Base-by-base conservation (phyloP, 2,113 vertebrate genomes). In the Poeciliopsis retropinna region DNA sequence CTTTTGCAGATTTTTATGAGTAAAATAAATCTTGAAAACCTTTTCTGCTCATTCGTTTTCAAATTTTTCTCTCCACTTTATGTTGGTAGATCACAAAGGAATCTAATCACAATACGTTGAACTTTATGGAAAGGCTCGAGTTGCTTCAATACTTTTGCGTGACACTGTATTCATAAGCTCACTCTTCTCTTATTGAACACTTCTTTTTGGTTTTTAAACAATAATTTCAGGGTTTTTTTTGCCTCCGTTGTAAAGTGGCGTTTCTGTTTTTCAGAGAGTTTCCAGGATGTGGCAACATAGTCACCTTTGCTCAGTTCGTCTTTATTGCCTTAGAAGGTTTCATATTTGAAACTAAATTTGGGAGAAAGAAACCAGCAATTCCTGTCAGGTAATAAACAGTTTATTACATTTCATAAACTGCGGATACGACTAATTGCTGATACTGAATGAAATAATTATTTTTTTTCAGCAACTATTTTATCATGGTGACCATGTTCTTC, bases 401-500 rank as follows among this genome's bases (percentile, higher is more conserved):
- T 25, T 6, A 1, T 17, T 75, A 8, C 1, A 1, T 25, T n/a
- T 60, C n/a, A n/a, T n/a, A n/a, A n/a, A n/a, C 44, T 27, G 64
- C 30, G 9, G 22, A 12, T 37, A 28, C 34, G 14, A 65, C 31
- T 0, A 29, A 15, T 19, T 67, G 6, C 60, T 5, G 30, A 64
- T 1, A 1, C 17, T 41, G 3, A 69, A 30, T 65, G 4, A 41
- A 67, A 34, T 10, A 10, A 29, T 72, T 7, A 0, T 10, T 1
- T 75, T 63, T 47, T 29, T 66, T 0, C 88, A 99, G 98, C 34
- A 96, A 97, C 77, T 99, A 99, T 15, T 84, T 95, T 25, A 82
- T 96, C 57, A 99, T 99, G 98, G 98, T 99, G 70, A 93, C 95
- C 65, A 99, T 99, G 98, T 99, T 99, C 94, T 99, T 99, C 93